Evolutionary conservation across 2,888 invertebrate genomes (phyloP).

Genomic region (Marronus borbonicus): DNA sequence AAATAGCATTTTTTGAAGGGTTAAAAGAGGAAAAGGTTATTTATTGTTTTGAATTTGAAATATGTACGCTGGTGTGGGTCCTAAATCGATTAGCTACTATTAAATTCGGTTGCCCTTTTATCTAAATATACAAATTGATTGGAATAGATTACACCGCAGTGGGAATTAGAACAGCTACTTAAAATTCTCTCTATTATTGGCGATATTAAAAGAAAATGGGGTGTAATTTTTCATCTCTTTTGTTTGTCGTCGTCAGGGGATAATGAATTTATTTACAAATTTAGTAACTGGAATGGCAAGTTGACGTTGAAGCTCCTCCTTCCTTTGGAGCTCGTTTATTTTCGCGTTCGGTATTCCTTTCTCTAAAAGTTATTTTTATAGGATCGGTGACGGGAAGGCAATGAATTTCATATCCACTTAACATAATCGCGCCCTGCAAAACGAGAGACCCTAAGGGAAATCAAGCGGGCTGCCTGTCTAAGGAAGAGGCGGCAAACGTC

Average conservation of each 20-base stretch:
- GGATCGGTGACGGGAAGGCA: constrained; percentile 59
- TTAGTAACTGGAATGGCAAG: constrained; percentile 43
- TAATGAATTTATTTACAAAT: constrained; percentile 53
- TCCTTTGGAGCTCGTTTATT: constrained; percentile 8
- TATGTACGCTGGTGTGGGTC: background rate
- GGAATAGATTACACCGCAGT: constrained; percentile 39
- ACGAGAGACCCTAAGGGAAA: constrained; percentile 69
- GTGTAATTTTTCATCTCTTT: constrained; percentile 51
- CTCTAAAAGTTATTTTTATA: constrained; percentile 52
- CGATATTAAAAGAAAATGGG: constrained; percentile 46
- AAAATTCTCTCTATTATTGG: constrained; percentile 46
- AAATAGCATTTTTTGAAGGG: constrained; percentile 39
- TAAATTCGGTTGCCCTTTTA: background rate
- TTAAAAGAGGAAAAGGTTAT: constrained; percentile 33
- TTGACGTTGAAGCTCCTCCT: constrained; percentile 48
- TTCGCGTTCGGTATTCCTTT: constrained; percentile 22
- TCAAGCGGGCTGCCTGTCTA: constrained; percentile 63
- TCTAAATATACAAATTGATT: constrained; percentile 36
- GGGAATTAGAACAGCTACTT: constrained; percentile 46
- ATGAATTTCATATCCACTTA: constrained; percentile 69
- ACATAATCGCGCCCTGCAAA: constrained; percentile 68
- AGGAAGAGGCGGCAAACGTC: constrained; percentile 56
- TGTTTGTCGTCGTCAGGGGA: constrained; percentile 42
- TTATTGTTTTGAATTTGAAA: constrained; percentile 11
- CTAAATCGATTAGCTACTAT: background rate